phyloP scores from a whole-genome alignment of 2,888 invertebrate species.

The Anticlea derivata region DNA sequence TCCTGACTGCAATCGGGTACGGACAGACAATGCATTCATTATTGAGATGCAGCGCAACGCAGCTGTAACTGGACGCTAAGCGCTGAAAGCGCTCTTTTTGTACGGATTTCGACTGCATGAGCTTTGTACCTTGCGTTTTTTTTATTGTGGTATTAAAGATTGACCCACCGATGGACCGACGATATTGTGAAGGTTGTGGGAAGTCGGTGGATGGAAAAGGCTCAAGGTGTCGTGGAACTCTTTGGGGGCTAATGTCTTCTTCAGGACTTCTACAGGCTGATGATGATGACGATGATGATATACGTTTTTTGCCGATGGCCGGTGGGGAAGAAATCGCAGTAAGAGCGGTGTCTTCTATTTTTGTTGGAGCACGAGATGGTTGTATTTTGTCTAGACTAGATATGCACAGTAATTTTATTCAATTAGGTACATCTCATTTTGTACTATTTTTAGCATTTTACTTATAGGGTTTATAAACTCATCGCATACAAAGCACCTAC shows the following conservation, averaged over 20 bases:
- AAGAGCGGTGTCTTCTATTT: conserved; percentile 12
- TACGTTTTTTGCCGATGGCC: too few relatives aligned
- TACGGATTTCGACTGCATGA: conserved; percentile 19
- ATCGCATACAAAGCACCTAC: conserved; percentile 1
- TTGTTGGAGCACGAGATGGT: conserved; percentile 10
- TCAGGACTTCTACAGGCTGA: too few relatives aligned
- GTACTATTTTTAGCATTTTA: conserved; percentile 8
- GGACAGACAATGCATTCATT: conserved; percentile 80
- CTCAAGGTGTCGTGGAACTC: too few relatives aligned
- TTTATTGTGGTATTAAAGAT: conserved; percentile 2
- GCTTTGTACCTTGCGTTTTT: not conserved
- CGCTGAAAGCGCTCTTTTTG: conserved; percentile 24
- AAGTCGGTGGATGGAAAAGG: too few relatives aligned
- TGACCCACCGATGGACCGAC: too few relatives aligned
- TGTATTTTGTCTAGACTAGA: conserved; percentile 18
- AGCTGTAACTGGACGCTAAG: conserved; percentile 35
- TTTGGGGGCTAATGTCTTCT: too few relatives aligned
- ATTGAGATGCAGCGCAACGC: conserved; percentile 61
- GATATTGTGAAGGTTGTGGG: too few relatives aligned
- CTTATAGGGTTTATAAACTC: conserved; percentile 15
- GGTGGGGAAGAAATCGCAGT: too few relatives aligned
- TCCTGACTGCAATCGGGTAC: conserved; percentile 64
- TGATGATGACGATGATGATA: too few relatives aligned
- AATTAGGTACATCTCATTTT: conserved; percentile 3
- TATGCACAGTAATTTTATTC: conserved; percentile 12